Evolutionary conservation across 37 sponge, comb jelly and placozoan species (phyloP).

Genomic region (Spongia lamella): DNA sequence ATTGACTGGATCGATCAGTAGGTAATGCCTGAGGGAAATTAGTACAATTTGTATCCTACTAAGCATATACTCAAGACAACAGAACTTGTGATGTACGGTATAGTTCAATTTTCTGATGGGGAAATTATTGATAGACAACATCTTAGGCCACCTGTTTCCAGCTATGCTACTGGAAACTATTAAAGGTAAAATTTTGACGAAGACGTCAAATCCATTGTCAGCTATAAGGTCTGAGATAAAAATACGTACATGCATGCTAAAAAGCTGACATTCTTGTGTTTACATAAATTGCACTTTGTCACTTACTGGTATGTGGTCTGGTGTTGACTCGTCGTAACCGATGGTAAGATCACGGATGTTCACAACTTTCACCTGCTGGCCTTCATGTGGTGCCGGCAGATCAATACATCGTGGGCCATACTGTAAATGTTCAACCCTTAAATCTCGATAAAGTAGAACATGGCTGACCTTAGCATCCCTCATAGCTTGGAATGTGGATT

Average conservation of each 20-base stretch:
- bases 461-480: conserved; percentile 59
- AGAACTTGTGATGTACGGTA: no score
- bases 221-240: no score
- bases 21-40: conserved; percentile 82
- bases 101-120: no score
- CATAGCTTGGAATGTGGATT: conserved; percentile 55
- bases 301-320: conserved; percentile 76
- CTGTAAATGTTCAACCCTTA: neutral
- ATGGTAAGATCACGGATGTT: conserved; percentile 85
- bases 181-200: no score
- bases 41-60: neutral
- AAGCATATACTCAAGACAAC: neutral
- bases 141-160: neutral
- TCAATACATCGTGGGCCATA: neutral
- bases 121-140: neutral
- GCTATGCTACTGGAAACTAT: no score
- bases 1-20: conserved; percentile 65
- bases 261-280: no score
- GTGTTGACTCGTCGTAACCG: conserved; percentile 89
- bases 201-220: no score
- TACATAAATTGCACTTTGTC: no score
- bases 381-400: neutral
- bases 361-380: conserved; percentile 45
- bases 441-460: neutral
- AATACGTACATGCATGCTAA: no score